Evolutionary conservation across 1,140 invertebrate genomes (phyloP).

Genomic region (Drosophila repletoides): DNA sequence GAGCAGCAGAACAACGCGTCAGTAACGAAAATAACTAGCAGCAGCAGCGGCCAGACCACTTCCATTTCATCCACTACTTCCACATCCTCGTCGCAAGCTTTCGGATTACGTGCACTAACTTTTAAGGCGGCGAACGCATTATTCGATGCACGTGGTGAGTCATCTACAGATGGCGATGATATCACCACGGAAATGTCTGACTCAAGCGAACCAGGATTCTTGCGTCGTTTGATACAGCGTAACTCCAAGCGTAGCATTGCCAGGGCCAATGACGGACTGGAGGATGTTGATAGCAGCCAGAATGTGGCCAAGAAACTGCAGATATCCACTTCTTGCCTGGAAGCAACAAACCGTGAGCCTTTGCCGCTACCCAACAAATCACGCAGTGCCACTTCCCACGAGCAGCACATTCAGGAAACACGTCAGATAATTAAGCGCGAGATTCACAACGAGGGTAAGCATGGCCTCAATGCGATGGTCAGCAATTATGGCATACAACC

Average conservation of each 20-base stretch:
- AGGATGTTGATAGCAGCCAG: conserved; percentile 83
- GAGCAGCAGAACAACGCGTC: conserved; percentile 50
- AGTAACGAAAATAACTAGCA: conserved; percentile 21
- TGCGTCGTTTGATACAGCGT: conserved; percentile 86
- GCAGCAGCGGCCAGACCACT: background rate
- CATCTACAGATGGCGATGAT: conserved; percentile 64
- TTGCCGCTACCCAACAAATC: conserved; percentile 42
- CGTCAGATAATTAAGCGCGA: conserved; percentile 70
- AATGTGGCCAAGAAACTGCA: conserved; percentile 80
- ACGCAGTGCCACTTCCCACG: conserved; percentile 62
- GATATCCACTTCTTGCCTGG: conserved; percentile 61
- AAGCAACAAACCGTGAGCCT: conserved; percentile 45
- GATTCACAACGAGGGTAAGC: conserved; percentile 62
- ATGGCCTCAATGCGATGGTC: conserved; percentile 65
- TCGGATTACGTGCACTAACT: conserved; percentile 45
- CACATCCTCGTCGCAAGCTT: conserved; percentile 26
- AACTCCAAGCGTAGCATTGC: conserved; percentile 83
- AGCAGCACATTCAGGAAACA: conserved; percentile 68
- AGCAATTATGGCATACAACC: conserved; percentile 58
- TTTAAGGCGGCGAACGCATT: conserved; percentile 44
- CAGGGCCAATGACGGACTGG: conserved; percentile 82
- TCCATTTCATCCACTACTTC: background rate
- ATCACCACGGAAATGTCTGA: conserved; percentile 1
- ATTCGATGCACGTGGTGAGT: conserved; percentile 54
- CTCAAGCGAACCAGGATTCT: conserved; percentile 84